Percentiles rank a stretch among this genome's conserved stretches.
These are phyloP conservation scores for Ormyrus pomaceus DNA, from an alignment of 2,888 invertebrate species.

Conservation along the genomic window DNA sequence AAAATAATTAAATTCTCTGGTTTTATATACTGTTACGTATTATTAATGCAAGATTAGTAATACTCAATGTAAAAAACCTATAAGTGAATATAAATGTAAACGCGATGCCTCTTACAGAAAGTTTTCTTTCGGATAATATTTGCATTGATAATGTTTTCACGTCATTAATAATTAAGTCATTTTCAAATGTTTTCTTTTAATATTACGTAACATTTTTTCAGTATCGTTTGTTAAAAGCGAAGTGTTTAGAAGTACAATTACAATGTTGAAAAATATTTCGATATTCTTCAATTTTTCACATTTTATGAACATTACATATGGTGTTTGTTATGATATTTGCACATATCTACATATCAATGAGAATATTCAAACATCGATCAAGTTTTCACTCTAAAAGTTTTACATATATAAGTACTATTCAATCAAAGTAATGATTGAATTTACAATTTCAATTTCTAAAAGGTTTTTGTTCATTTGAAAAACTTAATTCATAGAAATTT, in stretches of 20 bases:
- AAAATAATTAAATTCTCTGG: no score
- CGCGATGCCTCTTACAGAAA: no score
- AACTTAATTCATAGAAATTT: conserved; percentile 41
- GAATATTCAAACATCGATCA: conserved; percentile 44
- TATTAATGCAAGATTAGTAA: no score
- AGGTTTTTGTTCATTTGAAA: conserved; percentile 4
- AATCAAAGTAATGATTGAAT: conserved; percentile 26
- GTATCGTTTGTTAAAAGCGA: neutral
- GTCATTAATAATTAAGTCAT: no score
- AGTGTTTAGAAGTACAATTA: neutral
- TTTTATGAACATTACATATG: conserved; percentile 41
- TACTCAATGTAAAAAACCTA: no score
- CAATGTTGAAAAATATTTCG: conserved; percentile 14
- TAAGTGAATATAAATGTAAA: no score
- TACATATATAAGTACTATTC: conserved; percentile 32
- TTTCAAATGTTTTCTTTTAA: no score
- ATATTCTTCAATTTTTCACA: conserved; percentile 22
- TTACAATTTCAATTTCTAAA: conserved; percentile 34
- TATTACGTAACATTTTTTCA: no score
- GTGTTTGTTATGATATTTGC: conserved; percentile 33
- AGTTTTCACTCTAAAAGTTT: conserved; percentile 24
- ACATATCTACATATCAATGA: conserved; percentile 48
- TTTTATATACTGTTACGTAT: no score
- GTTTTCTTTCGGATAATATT: no score
- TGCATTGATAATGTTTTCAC: no score